These are phyloP conservation scores for Percopsis omiscomaycus DNA, from an alignment of 2,797 vertebrate species.

Conservation along the genomic window DNA sequence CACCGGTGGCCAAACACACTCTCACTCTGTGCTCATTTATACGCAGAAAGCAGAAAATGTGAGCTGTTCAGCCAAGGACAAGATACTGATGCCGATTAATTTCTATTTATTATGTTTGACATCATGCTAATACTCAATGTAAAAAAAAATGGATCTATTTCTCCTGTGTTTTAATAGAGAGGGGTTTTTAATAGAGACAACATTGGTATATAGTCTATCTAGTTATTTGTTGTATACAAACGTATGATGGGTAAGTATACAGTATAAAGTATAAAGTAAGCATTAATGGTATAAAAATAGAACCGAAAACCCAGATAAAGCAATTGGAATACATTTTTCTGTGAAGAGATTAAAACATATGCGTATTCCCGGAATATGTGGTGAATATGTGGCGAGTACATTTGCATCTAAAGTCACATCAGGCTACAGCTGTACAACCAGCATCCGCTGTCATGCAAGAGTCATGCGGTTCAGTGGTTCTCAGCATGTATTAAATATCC, in stretches of 20 bases:
- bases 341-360: no score
- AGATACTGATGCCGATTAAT: slow-evolving; percentile 10
- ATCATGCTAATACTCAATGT: neutral
- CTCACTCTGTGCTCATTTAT: neutral
- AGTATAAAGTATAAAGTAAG: no score
- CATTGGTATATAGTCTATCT: no score
- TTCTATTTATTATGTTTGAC: slow-evolving; percentile 9
- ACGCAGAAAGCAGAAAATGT: slow-evolving; percentile 15
- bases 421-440: neutral
- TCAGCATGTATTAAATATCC: neutral
- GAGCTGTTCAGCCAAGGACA: slow-evolving; percentile 42
- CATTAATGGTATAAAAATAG: no score
- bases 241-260: no score
- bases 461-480: neutral
- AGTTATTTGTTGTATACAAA: no score
- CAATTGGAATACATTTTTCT: no score
- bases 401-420: neutral
- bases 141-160: no score
- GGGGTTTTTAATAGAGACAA: no score
- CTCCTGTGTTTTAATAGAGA: no score
- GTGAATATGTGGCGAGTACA: neutral
- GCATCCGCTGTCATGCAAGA: neutral
- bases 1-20: neutral
- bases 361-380: neutral
- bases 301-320: no score